These are phyloP conservation scores for Leptobrachium leishanense DNA, from an alignment of 2,113 vertebrate species.

Conservation along the genomic window DNA sequence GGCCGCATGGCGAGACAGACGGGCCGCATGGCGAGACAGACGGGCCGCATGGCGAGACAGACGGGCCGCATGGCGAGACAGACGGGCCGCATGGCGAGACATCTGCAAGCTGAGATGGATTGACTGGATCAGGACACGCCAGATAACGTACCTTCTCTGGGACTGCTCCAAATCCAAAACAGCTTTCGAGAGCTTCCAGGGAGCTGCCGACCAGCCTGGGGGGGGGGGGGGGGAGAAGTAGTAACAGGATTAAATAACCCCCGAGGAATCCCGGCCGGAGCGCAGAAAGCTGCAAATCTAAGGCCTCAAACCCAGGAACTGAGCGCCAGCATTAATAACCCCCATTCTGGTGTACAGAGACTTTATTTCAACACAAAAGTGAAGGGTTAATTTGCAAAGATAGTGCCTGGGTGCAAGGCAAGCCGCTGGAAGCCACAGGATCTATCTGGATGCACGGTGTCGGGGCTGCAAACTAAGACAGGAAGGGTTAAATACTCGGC, in stretches of 20 bases:
- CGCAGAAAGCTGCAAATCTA: not conserved
- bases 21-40: too few species aligned
- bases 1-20: too few species aligned
- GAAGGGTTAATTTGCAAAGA: constrained; percentile 21
- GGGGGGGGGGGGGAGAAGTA: constrained; percentile 53
- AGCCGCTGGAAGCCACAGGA: not conserved
- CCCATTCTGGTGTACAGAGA: not conserved
- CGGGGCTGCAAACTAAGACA: not conserved
- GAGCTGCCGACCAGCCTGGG: constrained; percentile 96
- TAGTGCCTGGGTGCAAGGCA: constrained; percentile 17
- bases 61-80: too few species aligned
- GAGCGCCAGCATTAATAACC: not conserved
- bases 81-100: too few species aligned
- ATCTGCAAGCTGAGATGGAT: too few species aligned
- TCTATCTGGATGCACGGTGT: not conserved
- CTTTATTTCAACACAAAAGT: not conserved
- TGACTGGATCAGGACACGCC: too few species aligned
- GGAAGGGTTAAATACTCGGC: too few species aligned
- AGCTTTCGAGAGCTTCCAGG: constrained; percentile 96
- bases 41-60: too few species aligned
- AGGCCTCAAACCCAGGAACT: not conserved
- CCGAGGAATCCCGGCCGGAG: not conserved
- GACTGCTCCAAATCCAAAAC: constrained; percentile 91
- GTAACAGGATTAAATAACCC: not conserved
- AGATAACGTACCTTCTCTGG: constrained; percentile 85